A percentile compares a stretch with the other conserved stretches of the same genome.
phyloP scores from a whole-genome alignment of 2,113 vertebrate genomes.

The Ochotona princeps region DNA sequence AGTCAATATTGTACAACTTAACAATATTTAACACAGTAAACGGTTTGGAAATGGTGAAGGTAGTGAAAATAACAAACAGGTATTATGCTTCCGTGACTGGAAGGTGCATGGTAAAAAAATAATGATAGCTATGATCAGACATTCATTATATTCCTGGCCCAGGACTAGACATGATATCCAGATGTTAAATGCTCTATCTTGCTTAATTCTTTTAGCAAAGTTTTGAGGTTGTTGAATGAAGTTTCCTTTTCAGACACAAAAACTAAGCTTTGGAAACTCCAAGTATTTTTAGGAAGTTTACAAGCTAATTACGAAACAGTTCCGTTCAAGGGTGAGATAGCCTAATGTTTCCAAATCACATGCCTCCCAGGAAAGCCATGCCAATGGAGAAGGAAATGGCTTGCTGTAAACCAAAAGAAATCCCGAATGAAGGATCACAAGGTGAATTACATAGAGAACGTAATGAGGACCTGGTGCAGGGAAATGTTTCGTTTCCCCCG shows the following conservation, averaged over 20 bases:
- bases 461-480: conserved; percentile 16
- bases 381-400: conserved; percentile 51
- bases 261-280: neutral
- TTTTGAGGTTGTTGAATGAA: neutral
- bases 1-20: neutral
- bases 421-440: conserved; percentile 7
- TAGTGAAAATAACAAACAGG: neutral
- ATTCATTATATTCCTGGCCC: neutral
- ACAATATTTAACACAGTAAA: neutral
- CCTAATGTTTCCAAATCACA: neutral
- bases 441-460: conserved; percentile 28
- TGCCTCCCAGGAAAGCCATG: conserved; percentile 7
- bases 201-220: neutral
- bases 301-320: neutral
- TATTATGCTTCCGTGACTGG: neutral
- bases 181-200: neutral
- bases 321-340: neutral
- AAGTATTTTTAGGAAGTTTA: neutral
- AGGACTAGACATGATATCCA: neutral
- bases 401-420: conserved; percentile 39
- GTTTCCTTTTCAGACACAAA: neutral
- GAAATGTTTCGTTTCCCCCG: conserved; percentile 6
- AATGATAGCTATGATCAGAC: neutral
- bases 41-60: neutral
- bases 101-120: neutral